Conservation (phyloP, 2,888 invertebrate genomes). For the Lacanobia oleracea region DNA sequence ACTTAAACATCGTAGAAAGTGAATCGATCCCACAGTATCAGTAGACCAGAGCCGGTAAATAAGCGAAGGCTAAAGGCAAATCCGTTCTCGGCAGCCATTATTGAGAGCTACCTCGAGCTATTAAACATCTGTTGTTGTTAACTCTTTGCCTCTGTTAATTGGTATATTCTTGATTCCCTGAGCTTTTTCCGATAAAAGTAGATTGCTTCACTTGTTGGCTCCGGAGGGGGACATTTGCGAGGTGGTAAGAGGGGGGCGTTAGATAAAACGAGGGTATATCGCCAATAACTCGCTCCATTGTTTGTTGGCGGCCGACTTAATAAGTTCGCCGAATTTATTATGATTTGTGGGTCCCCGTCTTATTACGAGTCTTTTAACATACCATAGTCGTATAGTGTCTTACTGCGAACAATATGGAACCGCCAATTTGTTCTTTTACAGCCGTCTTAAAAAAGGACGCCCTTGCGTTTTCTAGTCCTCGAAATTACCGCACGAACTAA, state of each 20-base stretch:
- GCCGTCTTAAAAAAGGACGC: slow-evolving; percentile 73
- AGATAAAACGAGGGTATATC: slow-evolving; percentile 88
- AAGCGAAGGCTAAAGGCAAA: slow-evolving; percentile 57
- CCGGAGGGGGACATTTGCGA: slow-evolving; percentile 70
- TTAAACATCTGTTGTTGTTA: slow-evolving; percentile 74
- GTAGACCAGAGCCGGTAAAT: slow-evolving; percentile 51
- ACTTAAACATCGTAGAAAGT: slow-evolving; percentile 41
- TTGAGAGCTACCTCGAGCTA: slow-evolving; percentile 66
- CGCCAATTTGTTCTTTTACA: slow-evolving; percentile 78
- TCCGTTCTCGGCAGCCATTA: slow-evolving; percentile 60
- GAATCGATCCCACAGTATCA: slow-evolving; percentile 37
- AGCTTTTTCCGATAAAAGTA: slow-evolving; percentile 88
- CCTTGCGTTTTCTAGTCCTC: slow-evolving; percentile 67
- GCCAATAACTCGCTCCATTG: slow-evolving; percentile 89
- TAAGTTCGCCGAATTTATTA: slow-evolving; percentile 89
- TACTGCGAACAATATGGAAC: slow-evolving; percentile 71
- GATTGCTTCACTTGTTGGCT: slow-evolving; percentile 85
- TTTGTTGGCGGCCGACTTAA: slow-evolving; percentile 89
- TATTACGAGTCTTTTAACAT: slow-evolving; percentile 85
- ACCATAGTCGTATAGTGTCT: slow-evolving; percentile 73
- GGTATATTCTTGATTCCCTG: slow-evolving; percentile 84
- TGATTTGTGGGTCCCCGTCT: slow-evolving; percentile 88
- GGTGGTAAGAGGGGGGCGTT: slow-evolving; percentile 72
- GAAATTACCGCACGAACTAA: slow-evolving; percentile 68
- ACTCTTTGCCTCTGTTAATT: slow-evolving; percentile 83